Evolutionary conservation across 2,797 vertebrate species (phyloP).

Genomic region (Danio jaintianensis): DNA sequence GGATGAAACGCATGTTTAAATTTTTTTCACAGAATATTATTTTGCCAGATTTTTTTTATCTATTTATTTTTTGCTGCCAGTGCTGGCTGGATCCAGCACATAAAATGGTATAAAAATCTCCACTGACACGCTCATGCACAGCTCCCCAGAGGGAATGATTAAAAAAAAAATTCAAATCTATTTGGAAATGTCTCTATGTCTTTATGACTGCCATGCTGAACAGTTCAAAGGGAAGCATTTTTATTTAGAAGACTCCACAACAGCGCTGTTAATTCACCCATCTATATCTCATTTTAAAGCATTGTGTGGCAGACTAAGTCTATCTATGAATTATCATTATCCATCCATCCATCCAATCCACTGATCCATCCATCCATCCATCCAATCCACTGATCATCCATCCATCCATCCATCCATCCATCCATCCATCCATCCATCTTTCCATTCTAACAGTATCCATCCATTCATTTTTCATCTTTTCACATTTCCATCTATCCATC

Average conservation of each 20-base stretch:
- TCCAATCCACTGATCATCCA: too few relatives aligned
- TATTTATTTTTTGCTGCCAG: slow-evolving; percentile 12
- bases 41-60: slow-evolving; percentile 54
- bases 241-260: neutral
- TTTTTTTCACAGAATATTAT: slow-evolving; percentile 66
- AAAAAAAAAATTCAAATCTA: slow-evolving; percentile 65
- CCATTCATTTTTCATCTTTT: too few relatives aligned
- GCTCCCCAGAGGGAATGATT: slow-evolving; percentile 62
- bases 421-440: neutral
- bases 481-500: neutral
- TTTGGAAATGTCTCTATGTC: slow-evolving; percentile 64
- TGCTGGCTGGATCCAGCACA: slow-evolving; percentile 63
- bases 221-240: slow-evolving; percentile 26
- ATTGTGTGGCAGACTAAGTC: too few relatives aligned
- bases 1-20: slow-evolving; percentile 60
- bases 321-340: neutral
- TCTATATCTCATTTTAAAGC: neutral
- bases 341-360: neutral
- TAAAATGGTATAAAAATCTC: slow-evolving; percentile 65
- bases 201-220: slow-evolving; percentile 65
- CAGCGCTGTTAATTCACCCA: neutral
- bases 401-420: too few relatives aligned
- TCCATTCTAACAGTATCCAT: neutral
- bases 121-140: slow-evolving; percentile 54
- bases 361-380: neutral